Evolutionary conservation across 2,888 invertebrate species (phyloP).

Genomic region (Drosophila gaucha): DNA sequence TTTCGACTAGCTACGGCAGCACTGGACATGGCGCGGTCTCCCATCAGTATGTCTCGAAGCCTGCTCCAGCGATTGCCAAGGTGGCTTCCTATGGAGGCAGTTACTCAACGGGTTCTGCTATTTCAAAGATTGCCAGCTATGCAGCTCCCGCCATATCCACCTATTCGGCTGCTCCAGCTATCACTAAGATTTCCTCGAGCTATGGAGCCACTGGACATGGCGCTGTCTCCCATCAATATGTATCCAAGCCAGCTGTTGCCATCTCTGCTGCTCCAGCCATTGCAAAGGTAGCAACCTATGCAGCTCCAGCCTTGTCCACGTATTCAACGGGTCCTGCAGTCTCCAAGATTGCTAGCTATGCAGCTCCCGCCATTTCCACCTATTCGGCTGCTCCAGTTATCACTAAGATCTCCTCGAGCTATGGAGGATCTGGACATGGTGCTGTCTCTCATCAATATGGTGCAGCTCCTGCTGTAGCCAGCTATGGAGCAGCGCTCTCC

Average conservation of each 20-base stretch:
- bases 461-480: slow-evolving; percentile 42
- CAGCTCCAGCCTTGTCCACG: slow-evolving; percentile 44
- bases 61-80: slow-evolving; percentile 23
- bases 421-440: slow-evolving; percentile 4
- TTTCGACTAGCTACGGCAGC: slow-evolving; percentile 12
- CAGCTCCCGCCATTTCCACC: slow-evolving; percentile 47
- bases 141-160: slow-evolving; percentile 52
- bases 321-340: slow-evolving; percentile 44
- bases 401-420: slow-evolving; percentile 58
- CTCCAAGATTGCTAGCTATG: slow-evolving; percentile 50
- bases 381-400: slow-evolving; percentile 54
- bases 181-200: slow-evolving; percentile 54
- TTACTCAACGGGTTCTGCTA: slow-evolving; percentile 28
- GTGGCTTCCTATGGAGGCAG: slow-evolving; percentile 25
- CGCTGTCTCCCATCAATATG: slow-evolving; percentile 36
- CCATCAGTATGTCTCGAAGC: slow-evolving; percentile 69
- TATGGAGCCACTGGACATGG: slow-evolving; percentile 33
- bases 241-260: slow-evolving; percentile 69
- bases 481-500: slow-evolving; percentile 18
- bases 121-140: slow-evolving; percentile 51
- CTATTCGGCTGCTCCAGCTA: slow-evolving; percentile 49
- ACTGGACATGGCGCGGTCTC: slow-evolving; percentile 50
- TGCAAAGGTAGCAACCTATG: slow-evolving; percentile 53
- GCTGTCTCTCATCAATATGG: slow-evolving; percentile 37
- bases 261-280: slow-evolving; percentile 36